Conservation (phyloP, 2,888 invertebrate genomes). For the Ctenicera cuprea region DNA sequence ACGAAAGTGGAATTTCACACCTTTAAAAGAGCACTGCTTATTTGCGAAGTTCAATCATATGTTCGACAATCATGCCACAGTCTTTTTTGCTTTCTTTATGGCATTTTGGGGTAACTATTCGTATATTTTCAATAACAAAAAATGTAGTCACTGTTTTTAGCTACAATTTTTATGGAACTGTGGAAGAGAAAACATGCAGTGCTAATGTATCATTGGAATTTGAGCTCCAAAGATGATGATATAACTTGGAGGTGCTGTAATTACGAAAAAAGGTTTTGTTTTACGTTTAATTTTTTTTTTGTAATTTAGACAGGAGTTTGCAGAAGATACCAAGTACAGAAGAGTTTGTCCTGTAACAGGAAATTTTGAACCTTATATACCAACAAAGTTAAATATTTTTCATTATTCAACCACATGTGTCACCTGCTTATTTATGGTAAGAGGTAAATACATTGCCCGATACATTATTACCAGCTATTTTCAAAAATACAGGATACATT, state of each 20-base stretch:
- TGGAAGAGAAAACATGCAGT: slow-evolving; percentile 65
- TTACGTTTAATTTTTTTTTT: background rate
- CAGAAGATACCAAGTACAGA: slow-evolving; percentile 42
- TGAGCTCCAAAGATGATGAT: slow-evolving; percentile 15
- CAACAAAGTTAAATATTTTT: slow-evolving; percentile 27
- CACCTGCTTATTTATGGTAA: slow-evolving; percentile 58
- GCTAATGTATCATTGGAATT: slow-evolving; percentile 66
- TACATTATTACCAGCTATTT: too few species aligned
- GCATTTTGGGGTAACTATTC: slow-evolving; percentile 66
- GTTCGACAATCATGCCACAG: slow-evolving; percentile 65
- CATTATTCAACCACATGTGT: slow-evolving; percentile 49
- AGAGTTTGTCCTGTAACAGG: slow-evolving; percentile 53
- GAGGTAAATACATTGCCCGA: too few species aligned
- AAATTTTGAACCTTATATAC: slow-evolving; percentile 53
- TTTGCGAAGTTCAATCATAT: slow-evolving; percentile 72
- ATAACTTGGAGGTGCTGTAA: background rate
- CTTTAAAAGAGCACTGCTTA: slow-evolving; percentile 74
- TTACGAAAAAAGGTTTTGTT: background rate
- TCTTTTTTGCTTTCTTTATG: slow-evolving; percentile 65
- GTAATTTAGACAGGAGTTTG: slow-evolving; percentile 46
- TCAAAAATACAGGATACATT: too few species aligned
- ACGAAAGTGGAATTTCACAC: slow-evolving; percentile 72
- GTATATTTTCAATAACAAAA: slow-evolving; percentile 43
- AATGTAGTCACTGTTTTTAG: slow-evolving; percentile 56
- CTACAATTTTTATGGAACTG: slow-evolving; percentile 63